Conservation (phyloP, 1,140 invertebrate genomes). For the Calliopsis andreniformis region DNA sequence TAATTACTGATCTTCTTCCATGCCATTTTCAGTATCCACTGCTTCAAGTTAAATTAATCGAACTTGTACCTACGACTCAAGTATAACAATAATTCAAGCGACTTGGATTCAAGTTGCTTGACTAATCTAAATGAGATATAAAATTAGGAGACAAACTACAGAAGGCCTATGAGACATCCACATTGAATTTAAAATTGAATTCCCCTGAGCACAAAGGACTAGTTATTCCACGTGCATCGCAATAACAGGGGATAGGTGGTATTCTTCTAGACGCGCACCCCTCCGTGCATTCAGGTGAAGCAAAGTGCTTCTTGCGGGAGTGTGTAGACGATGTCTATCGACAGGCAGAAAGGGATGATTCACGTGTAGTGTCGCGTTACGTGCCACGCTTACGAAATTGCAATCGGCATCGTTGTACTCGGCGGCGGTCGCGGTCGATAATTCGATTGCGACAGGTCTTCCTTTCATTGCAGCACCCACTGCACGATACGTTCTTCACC, state of each 20-base stretch:
- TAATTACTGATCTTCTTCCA: too few species aligned
- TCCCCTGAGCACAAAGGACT: background rate
- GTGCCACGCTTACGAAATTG: slow-evolving; percentile 41
- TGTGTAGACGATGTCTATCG: background rate
- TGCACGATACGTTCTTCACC: background rate
- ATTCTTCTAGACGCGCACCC: background rate
- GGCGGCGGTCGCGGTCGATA: slow-evolving; percentile 17
- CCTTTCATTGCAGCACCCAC: slow-evolving; percentile 10
- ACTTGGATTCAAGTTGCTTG: too few species aligned
- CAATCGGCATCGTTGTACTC: slow-evolving; percentile 42
- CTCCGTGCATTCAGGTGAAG: background rate
- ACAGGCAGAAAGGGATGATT: slow-evolving; percentile 45
- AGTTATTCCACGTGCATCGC: background rate
- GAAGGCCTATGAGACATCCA: background rate
- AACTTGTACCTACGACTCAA: too few species aligned
- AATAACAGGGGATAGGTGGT: background rate
- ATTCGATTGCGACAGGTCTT: slow-evolving; percentile 34
- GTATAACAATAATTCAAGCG: too few species aligned
- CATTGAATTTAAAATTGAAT: background rate
- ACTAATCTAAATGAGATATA: too few species aligned
- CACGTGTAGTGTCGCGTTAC: slow-evolving; percentile 47
- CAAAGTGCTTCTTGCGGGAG: slow-evolving; percentile 31
- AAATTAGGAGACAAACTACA: too few species aligned
- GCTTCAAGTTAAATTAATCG: too few species aligned
- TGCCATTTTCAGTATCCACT: too few species aligned